Evolutionary conservation across 1,140 invertebrate genomes (phyloP), one percentile per base, ranked within the genome.

Genomic region (Eciton burchellii): DNA sequence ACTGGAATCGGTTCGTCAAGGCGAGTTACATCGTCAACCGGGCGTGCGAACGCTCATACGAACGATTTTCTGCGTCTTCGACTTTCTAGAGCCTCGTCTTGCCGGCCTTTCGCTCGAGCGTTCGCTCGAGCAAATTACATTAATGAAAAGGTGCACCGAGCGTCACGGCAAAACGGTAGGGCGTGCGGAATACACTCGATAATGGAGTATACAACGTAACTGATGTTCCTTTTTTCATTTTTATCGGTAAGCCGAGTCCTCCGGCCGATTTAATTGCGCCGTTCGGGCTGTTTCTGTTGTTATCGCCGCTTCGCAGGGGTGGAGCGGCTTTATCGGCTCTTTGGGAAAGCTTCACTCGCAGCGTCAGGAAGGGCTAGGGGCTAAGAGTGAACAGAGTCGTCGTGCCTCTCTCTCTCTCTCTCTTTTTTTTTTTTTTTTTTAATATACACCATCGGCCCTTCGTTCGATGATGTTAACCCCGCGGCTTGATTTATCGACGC

Each of bases 11-110:
- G 54, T 21, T 43, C 47, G 47, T 57, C 73, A 72, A 73, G 73
- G 59, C 47, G 35, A 76, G 81, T 82, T 45, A 82, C 59, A 76
- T 62, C 81, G 81, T 62, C 56, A 29, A 74, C 56, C 63, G 35
- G 29, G 49, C 70, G 65, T 82, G 65, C 14, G 68, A 83, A 87
- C 49, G 45, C 19, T 70, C 60, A 26, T 76, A 16, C 63, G 35
- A n/a, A 70, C 62, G 21, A 79, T 70, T 70, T 70, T 79, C 74
- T 57, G 49, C 74, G 63, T 76, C 73, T 65, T 65, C 60, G 73
- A 65, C 19, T 65, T 76, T 76, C 60, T 76, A 43, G 43, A 63
- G 43, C 56, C n/a, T n/a, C n/a, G 26, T 12, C 26, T 49, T 16
- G 0, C 26, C 14, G 16, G n/a, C 43, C n/a, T 12, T 57, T 68